Percentiles rank a stretch among this genome's conserved stretches.
phyloP scores from a whole-genome alignment of 2,888 invertebrate species.

The Diarsia mendica region DNA sequence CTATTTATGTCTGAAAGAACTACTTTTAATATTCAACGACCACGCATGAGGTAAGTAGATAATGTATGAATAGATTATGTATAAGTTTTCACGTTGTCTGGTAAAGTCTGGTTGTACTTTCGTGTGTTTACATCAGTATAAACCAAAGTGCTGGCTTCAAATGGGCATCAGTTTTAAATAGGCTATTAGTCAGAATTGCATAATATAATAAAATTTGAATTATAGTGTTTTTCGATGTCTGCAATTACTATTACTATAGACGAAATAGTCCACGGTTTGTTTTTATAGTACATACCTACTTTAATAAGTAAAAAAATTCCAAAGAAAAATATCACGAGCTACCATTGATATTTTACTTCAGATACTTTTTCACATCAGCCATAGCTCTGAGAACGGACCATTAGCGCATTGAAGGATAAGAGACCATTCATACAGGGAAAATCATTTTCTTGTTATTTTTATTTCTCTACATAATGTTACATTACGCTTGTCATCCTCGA shows the following conservation, averaged over 20 bases:
- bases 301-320: slow-evolving; percentile 37
- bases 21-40: background rate
- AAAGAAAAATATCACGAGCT: slow-evolving; percentile 63
- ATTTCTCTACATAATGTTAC: slow-evolving; percentile 9
- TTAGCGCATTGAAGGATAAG: slow-evolving; percentile 70
- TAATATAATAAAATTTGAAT: background rate
- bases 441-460: slow-evolving; percentile 18
- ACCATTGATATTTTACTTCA: too few species aligned
- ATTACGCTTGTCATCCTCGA: background rate
- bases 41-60: background rate
- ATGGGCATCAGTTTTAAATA: background rate
- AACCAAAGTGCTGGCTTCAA: background rate
- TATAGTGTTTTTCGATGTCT: background rate
- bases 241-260: slow-evolving; percentile 6
- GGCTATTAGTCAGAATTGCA: background rate
- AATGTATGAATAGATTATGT: background rate
- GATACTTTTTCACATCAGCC: slow-evolving; percentile 64
- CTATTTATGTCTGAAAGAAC: background rate
- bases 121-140: too few species aligned
- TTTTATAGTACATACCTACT: slow-evolving; percentile 13
- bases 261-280: slow-evolving; percentile 3
- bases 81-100: background rate
- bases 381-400: slow-evolving; percentile 76
- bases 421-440: slow-evolving; percentile 70
- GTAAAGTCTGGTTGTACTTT: too few species aligned